A percentile compares a stretch with the other conserved stretches of the same genome.
Evolutionary conservation across 1,140 invertebrate species (phyloP).

Genomic region (Platyscapa corneri): DNA sequence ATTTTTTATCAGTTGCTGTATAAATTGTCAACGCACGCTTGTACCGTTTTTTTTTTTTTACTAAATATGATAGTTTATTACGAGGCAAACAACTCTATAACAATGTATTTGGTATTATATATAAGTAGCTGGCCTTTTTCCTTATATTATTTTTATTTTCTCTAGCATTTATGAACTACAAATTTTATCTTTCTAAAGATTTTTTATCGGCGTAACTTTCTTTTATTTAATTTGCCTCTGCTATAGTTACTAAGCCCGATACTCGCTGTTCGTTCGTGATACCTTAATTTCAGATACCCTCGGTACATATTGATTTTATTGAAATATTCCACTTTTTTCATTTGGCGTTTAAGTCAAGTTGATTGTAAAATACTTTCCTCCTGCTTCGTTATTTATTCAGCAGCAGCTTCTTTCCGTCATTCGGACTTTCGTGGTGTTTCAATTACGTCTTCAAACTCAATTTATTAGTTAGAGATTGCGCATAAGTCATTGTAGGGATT

Average conservation of each 20-base stretch:
- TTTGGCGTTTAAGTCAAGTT: background rate
- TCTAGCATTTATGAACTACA: too few relatives aligned
- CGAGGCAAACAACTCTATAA: background rate
- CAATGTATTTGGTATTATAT: background rate
- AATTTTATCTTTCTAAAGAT: too few relatives aligned
- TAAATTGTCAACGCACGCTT: background rate
- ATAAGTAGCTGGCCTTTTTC: too few relatives aligned
- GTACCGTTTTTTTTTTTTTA: background rate
- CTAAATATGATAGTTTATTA: background rate
- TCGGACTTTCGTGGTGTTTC: background rate
- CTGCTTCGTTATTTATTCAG: background rate
- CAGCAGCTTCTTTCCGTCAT: background rate
- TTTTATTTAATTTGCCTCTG: too few relatives aligned
- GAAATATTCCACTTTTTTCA: too few relatives aligned
- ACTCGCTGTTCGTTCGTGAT: too few relatives aligned
- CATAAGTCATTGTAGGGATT: background rate
- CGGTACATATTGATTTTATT: too few relatives aligned
- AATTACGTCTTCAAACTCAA: background rate
- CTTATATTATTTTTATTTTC: too few relatives aligned
- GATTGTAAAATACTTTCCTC: background rate
- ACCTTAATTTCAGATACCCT: too few relatives aligned
- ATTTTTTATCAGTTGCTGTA: background rate
- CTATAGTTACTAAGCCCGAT: too few relatives aligned
- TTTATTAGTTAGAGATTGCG: background rate
- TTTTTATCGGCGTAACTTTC: too few relatives aligned